Evolutionary conservation across 2,113 vertebrate species (phyloP).

Genomic region (Grantiella picta): DNA sequence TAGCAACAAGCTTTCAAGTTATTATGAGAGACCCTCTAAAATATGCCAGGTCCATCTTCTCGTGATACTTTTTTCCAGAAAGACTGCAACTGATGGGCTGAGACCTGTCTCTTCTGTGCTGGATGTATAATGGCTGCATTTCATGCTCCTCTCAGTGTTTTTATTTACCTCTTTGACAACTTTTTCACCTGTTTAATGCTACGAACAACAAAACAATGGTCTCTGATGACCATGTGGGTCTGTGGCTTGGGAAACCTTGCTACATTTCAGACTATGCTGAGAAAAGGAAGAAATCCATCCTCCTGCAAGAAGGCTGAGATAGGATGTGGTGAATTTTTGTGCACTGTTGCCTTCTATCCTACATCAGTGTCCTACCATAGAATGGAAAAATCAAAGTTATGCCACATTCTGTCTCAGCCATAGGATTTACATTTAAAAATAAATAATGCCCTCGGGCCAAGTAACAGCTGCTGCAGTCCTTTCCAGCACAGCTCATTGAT

Average conservation of each 20-base stretch:
- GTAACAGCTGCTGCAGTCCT: neutral
- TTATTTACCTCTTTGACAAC: neutral
- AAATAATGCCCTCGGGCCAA: neutral
- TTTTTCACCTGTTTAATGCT: neutral
- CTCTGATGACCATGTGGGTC: neutral
- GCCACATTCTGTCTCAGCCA: neutral
- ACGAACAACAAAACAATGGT: neutral
- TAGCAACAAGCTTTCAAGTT: neutral
- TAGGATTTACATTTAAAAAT: slow-evolving; percentile 27
- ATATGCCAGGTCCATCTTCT: neutral
- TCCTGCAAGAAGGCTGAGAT: neutral
- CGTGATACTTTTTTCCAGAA: neutral
- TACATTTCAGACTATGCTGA: neutral
- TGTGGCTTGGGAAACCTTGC: neutral
- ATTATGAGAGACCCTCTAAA: neutral
- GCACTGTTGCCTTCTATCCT: neutral
- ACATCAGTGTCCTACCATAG: neutral
- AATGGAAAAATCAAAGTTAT: slow-evolving; percentile 12
- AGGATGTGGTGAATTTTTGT: neutral
- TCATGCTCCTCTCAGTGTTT: neutral
- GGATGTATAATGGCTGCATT: neutral
- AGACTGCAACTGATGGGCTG: neutral
- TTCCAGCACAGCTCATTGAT: neutral
- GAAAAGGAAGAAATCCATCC: neutral
- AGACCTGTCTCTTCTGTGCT: neutral